Base-by-base conservation (phyloP, 2,888 invertebrate genomes). In the Oxytorus armatus region DNA sequence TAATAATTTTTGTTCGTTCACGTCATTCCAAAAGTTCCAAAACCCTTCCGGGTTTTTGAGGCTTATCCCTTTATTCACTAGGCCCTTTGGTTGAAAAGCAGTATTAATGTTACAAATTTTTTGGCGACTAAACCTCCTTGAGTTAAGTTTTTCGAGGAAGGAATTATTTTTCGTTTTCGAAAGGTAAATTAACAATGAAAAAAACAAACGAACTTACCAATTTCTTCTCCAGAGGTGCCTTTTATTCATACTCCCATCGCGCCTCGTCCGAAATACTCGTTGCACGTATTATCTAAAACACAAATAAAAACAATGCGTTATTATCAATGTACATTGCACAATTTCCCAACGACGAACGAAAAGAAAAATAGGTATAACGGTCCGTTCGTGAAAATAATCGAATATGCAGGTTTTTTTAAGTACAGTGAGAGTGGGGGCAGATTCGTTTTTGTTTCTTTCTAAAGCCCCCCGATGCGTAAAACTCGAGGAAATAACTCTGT, bases 211-310 rank as follows among this genome's bases (percentile, higher is more conserved):
- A 14, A 53, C 29, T 66, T 29, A 66, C 66, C 66, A 16, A 53
- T 66, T 51, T 23, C 1, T 14, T 21, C 8, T 39, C 36, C 23
- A 7, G 16, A 3, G 18, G 1, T 33, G 5, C 29, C 65, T 7
- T 5, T 18, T 36, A 8, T 8, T 39, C 36, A 47, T 47, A 16
- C 66, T 39, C 10, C 51, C 66, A 39, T 66, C 14, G 21, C 39
- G 23, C 47, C 47, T 47, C 47, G 18, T 10, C n/a, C 5, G n/a
- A 33, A 0, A 14, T 29, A 51, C 21, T 53, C 51, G 14, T 51
- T 39, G 8, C 23, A 23, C 14, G 10, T 39, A 51, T 49, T 66
- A 66, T 66, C 66, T 66, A n/a, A 36, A 51, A 66, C 29, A 65
- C 10, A 47, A 11, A 14, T 29, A 3, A 18, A 65, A 3, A 5